Conservation (phyloP, 2,888 invertebrate genomes). For the Gibbula magus region DNA sequence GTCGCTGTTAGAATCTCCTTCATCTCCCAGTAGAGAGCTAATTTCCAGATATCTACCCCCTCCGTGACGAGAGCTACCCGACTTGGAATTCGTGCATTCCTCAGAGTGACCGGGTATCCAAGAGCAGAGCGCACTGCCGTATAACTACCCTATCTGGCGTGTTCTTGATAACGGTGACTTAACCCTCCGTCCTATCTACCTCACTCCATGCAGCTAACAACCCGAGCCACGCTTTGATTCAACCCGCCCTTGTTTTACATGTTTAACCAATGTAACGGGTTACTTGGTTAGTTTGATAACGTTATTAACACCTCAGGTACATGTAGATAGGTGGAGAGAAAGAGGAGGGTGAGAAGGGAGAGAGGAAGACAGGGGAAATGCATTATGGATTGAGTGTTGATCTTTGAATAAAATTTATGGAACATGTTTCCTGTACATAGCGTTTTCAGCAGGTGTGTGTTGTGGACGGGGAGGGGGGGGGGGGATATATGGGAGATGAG, state of each 20-base stretch:
- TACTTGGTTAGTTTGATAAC: background rate
- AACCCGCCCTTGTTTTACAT: background rate
- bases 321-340: background rate
- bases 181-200: background rate
- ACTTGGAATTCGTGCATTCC: background rate
- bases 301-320: background rate
- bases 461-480: too few species aligned
- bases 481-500: too few species aligned
- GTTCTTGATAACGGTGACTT: background rate
- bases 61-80: background rate
- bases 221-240: background rate
- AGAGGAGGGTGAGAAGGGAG: background rate
- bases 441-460: too few species aligned
- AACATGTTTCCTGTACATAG: too few species aligned
- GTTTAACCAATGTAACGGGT: constrained; percentile 8
- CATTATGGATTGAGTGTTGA: too few species aligned
- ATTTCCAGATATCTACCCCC: constrained; percentile 5
- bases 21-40: background rate
- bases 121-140: background rate
- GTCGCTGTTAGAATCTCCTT: background rate
- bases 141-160: background rate
- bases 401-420: too few species aligned
- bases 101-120: background rate
- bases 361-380: background rate
- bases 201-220: background rate